Conservation (phyloP, 2,797 vertebrate genomes). For the Brotula barbata region DNA sequence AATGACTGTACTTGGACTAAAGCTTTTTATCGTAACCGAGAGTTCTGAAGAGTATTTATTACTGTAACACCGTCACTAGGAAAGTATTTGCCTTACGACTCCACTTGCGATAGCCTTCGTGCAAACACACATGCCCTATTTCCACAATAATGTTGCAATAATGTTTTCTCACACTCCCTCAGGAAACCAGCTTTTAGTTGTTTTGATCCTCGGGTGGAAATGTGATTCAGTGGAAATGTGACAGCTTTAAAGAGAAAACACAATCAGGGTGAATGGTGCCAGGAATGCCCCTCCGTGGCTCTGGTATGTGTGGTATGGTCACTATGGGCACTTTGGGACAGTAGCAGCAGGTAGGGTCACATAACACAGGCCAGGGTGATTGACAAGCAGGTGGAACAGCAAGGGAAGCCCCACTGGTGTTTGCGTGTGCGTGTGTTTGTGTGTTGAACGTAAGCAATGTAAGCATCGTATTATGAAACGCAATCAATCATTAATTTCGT, state of each 20-base stretch:
- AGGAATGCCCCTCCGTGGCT: constrained; percentile 54
- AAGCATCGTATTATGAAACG: too few species aligned
- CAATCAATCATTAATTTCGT: too few species aligned
- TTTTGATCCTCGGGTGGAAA: constrained; percentile 43
- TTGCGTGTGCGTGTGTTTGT: constrained; percentile 4
- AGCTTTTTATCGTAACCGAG: too few species aligned
- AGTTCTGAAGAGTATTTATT: too few species aligned
- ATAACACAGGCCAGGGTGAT: constrained; percentile 54
- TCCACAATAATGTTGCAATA: background rate
- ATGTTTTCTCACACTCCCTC: constrained; percentile 7
- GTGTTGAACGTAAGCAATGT: too few species aligned
- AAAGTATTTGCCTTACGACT: background rate
- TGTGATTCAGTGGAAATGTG: constrained; percentile 26
- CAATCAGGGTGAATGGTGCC: constrained; percentile 50
- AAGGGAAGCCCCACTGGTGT: constrained; percentile 41
- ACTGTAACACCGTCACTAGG: background rate
- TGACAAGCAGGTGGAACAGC: constrained; percentile 69
- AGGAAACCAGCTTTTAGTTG: constrained; percentile 37
- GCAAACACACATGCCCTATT: background rate
- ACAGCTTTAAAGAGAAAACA: constrained; percentile 42
- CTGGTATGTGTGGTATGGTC: constrained; percentile 72
- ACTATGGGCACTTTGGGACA: constrained; percentile 47
- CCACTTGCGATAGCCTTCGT: background rate
- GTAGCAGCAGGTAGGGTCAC: constrained; percentile 66
- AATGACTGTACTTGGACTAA: too few species aligned